Evolutionary conservation across 2,888 invertebrate genomes (phyloP), one percentile per base, ranked within the genome.

Genomic region (Coremacera marginata): DNA sequence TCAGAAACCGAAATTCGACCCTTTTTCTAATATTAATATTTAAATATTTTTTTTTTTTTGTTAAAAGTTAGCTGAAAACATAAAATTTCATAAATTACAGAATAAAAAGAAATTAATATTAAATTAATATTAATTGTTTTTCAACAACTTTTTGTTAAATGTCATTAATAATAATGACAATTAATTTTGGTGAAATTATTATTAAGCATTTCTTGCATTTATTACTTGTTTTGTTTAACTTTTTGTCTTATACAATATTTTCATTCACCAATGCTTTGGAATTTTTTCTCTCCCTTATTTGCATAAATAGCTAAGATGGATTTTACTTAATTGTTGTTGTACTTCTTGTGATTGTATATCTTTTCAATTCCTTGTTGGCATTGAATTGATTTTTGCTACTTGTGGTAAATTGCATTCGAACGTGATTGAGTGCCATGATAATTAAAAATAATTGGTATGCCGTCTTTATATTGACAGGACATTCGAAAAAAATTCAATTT

Each of bases 371-470:
- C 19, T 25, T 19, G 55, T 55, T 55, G 49, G 22, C 25, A 52
- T 49, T 52, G 27, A 31, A 70, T 70, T 70, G 70, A 70, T 72
- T 76, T 72, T 52, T 78, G 60, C 65, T 60, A 65, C 72, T 22
- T 77, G 78, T 80, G 79, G 79, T 77, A 81, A 82, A 81, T 82
- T 81, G 82, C 55, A 81, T 82, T 78, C 63, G 51, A 68, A 76
- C 77, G 77, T 79, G 79, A 79, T 81, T 78, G 78, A 77, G 74
- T 62, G 72, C 65, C 71, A 81, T 79, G 78, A 80, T 81, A 82
- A 83, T 82, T 81, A 81, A 79, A 80, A 81, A 78, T 83, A 83
- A 84, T 82, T 84, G 82, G 78, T 78, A 34, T 34, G 60, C 25
- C 60, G 44, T 44, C 37, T 25, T 44, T 19, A 44, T 60, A 34